These are phyloP conservation scores for Holothuria scabra DNA, from an alignment of 53 echinoderm and acorn worm genomes.

Conservation along the genomic window DNA sequence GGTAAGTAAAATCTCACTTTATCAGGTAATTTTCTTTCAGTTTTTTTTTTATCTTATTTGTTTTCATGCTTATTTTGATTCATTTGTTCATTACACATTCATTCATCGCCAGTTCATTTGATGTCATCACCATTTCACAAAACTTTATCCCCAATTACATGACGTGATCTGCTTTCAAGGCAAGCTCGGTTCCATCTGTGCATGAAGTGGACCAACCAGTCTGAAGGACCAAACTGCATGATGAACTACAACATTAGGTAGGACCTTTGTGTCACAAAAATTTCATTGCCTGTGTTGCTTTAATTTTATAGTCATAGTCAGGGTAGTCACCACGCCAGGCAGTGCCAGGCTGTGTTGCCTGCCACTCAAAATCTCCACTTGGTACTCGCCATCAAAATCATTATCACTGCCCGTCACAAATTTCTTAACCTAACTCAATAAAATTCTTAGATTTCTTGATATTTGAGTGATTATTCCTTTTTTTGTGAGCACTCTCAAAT, in stretches of 20 bases:
- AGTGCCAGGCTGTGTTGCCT: too few species aligned
- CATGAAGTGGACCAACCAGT: not conserved
- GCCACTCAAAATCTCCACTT: too few species aligned
- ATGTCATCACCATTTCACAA: conserved; percentile 25
- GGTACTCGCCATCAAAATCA: too few species aligned
- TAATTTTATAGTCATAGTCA: too few species aligned
- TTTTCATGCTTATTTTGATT: not conserved
- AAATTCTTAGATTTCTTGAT: too few species aligned
- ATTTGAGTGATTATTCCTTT: too few species aligned
- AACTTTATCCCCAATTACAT: conserved; percentile 9
- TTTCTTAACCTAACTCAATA: too few species aligned
- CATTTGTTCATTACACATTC: conserved; percentile 14
- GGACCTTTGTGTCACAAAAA: not conserved
- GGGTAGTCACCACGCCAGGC: too few species aligned
- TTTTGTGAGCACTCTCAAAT: too few species aligned
- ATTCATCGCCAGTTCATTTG: conserved; percentile 34
- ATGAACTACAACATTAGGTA: conserved; percentile 10
- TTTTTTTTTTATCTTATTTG: not conserved
- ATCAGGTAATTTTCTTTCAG: not conserved
- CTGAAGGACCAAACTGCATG: conserved; percentile 27
- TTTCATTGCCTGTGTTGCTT: too few species aligned
- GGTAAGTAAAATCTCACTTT: not conserved
- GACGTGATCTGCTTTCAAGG: conserved; percentile 6
- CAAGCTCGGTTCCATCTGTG: too few species aligned
- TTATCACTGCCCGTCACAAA: too few species aligned